Base-by-base conservation (phyloP, 2,113 vertebrate species). In the Percina caprodes region DNA sequence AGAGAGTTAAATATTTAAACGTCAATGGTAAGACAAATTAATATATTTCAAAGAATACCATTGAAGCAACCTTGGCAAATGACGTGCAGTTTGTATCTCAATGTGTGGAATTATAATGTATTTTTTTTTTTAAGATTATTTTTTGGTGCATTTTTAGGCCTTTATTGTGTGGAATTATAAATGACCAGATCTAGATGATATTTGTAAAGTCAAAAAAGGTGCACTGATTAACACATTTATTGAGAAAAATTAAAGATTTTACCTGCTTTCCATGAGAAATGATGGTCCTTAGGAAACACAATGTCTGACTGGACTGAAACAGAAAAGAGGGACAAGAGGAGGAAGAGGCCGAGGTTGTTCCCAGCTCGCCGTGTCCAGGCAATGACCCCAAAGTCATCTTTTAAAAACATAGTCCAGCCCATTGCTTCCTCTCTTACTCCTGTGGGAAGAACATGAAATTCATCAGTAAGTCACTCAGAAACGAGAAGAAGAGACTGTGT, bases 261-360 rank as follows among this genome's bases (percentile, higher is more conserved):
- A 99, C 98, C 98, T 96, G 96, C 94, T 96, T 96, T 99, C 98
- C 98, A 99, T 54, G 95, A 92, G 92, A 98, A 99, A 33, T 96
- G 96, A 71, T 95, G 94, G 75, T 96, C 95, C 88, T 94, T 96
- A 54, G 92, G 93, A 89, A 94, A 93, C 84, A 96, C 94, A 70
- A 96, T 86, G 92, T 97, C 96, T 77, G 96, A 93, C 62, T 74
- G 90, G 84, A 94, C 92, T 75, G 95, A 95, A 56, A 95, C 87
- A 79, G 95, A 88, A 69, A 96, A 84, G 66, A 97, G 91, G 87
- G 91, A 94, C 91, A 97, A 74, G 18, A 93, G 78, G 76, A 97
- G 84, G 84, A 97, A 77, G 76, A 97, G 86, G 83, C 95, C 81
- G 23, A 95, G 91, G 83, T 91, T 95, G 90, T 86, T 94, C 88